Conservation (phyloP, 2,888 invertebrate species). For the Ormia ochracea region DNA sequence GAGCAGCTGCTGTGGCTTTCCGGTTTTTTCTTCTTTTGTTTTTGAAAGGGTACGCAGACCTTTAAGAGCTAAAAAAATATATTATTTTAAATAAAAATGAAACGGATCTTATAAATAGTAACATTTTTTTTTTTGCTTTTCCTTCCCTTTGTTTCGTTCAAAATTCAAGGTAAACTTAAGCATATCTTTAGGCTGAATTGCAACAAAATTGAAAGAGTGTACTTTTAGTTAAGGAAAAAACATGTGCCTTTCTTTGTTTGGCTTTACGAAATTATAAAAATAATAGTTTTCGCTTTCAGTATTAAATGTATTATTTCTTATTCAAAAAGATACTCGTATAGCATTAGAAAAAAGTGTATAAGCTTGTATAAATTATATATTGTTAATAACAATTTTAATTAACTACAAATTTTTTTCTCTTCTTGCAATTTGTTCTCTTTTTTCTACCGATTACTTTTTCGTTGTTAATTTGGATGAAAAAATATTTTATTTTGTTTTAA, state of each 20-base stretch:
- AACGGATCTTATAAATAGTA: conserved; percentile 52
- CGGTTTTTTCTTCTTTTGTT: no score
- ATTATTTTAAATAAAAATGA: conserved; percentile 50
- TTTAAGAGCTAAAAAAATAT: conserved; percentile 23
- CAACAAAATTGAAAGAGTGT: not conserved
- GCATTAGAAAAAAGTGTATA: not conserved
- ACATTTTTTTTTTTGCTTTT: conserved; percentile 41
- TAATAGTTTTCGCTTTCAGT: conserved; percentile 58
- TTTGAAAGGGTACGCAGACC: conserved; percentile 2
- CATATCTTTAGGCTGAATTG: conserved; percentile 37
- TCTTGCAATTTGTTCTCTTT: conserved; percentile 20
- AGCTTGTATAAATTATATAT: conserved; percentile 2
- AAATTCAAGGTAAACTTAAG: conserved; percentile 51
- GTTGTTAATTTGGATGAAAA: conserved; percentile 31
- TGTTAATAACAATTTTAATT: conserved; percentile 40
- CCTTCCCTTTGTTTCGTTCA: conserved; percentile 13
- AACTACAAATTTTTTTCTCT: conserved; percentile 36
- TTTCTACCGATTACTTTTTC: not conserved
- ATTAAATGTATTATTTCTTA: conserved; percentile 14
- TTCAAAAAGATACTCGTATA: not conserved
- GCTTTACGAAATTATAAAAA: not conserved
- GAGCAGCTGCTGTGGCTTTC: conserved; percentile 26
- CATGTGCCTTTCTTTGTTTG: not conserved
- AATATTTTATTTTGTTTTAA: conserved; percentile 30
- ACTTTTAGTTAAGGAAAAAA: conserved; percentile 1